Base-by-base conservation (phyloP, 2,797 vertebrate genomes). In the Champsocephalus esox region DNA sequence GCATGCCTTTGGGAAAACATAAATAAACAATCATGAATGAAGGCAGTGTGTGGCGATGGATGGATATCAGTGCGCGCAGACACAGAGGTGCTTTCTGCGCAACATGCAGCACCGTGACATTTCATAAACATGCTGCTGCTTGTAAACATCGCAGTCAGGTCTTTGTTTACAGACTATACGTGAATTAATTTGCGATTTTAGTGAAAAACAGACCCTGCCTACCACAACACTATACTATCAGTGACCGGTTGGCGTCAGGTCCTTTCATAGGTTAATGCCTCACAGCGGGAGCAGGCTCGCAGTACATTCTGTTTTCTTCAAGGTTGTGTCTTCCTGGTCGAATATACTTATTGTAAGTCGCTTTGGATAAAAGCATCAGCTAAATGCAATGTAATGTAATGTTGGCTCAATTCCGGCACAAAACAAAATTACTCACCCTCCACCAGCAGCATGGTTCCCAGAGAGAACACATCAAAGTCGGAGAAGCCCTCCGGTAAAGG, bases 381-480 rank as follows among this genome's bases (percentile, higher is more conserved):
- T 21, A 21, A 21, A 21, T 21, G 21, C 21, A 21, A 21, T 21
- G 21, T 21, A 21, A 21, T 21, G 21, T 21, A 21, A 21, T 73
- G 55, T 64, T 88, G 84, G 84, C 72, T 50, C 24, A 41, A 66
- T 49, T 85, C 80, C 84, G 88, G 60, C 24, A 66, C 8, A 70
- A 64, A 74, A 60, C 5, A 59, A 5, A 60, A 16, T 24, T 73
- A 85, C 97, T 98, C 96, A 99, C 98, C 97, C 95, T 99, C 97
- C 70, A 97, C 94, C 76, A 99, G 94, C 62, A 99, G 95, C 82
- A 95, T 94, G 0, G 95, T 97, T 77, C 97, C 96, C 55, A 99
- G 90, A 28, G 94, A 95, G 90, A 99, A 97, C 84, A 98, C 96
- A 58, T 99, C 97, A 21, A 97, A 92, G 38, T 99, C 98, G 67